phyloP scores from a whole-genome alignment of 2,113 vertebrate species.

The Amia ocellicauda region DNA sequence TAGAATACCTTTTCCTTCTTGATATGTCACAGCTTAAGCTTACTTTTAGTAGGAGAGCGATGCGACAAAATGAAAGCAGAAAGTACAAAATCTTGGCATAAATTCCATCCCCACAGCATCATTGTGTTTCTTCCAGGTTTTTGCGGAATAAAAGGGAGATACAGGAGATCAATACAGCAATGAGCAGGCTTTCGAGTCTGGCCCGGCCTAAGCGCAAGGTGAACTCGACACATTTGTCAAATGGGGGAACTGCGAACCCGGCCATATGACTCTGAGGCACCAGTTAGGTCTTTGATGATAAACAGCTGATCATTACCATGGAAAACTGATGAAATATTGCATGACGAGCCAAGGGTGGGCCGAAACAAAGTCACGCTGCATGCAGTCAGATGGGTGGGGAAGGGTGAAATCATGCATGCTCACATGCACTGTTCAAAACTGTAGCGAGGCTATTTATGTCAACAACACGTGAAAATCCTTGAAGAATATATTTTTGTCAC shows the following conservation, averaged over 20 bases:
- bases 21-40: no score
- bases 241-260: neutral
- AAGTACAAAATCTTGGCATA: neutral
- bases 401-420: neutral
- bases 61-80: neutral
- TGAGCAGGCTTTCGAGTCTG: no score
- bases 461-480: no score
- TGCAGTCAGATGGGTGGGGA: slow-evolving; percentile 9
- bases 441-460: neutral
- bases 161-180: no score
- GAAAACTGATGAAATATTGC: neutral
- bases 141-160: no score
- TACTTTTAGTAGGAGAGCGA: neutral
- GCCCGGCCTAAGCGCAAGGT: no score
- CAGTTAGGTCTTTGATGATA: neutral
- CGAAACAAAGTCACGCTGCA: neutral
- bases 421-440: neutral
- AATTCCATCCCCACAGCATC: neutral
- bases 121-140: neutral
- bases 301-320: neutral
- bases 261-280: neutral
- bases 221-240: no score
- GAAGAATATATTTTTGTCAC: no score
- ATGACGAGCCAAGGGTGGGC: neutral
- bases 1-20: no score